phyloP scores from a whole-genome alignment of 2,888 invertebrate species.

The Alitta virens region DNA sequence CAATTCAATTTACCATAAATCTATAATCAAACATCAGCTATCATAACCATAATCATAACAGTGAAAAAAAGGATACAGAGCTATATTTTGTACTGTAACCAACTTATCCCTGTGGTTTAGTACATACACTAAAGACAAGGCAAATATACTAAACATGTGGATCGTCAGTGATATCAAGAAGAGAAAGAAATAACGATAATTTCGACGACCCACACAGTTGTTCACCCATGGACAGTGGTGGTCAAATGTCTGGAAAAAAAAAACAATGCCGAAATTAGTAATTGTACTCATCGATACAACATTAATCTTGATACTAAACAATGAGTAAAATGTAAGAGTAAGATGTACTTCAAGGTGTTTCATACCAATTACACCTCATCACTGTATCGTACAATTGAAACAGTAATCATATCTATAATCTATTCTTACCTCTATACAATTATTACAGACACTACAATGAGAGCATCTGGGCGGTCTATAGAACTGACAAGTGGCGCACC shows the following conservation, averaged over 20 bases:
- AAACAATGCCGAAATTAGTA: too few relatives aligned
- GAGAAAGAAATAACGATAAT: slow-evolving; percentile 89
- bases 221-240: slow-evolving; percentile 79
- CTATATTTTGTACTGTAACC: slow-evolving; percentile 62
- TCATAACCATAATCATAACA: too few relatives aligned
- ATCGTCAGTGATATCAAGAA: slow-evolving; percentile 93
- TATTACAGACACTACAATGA: slow-evolving; percentile 98
- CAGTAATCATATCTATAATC: background rate
- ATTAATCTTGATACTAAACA: too few relatives aligned
- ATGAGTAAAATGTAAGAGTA: too few relatives aligned
- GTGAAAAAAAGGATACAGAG: slow-evolving; percentile 20
- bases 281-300: background rate
- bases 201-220: slow-evolving; percentile 77
- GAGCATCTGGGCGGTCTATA: slow-evolving; percentile 98
- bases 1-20: too few relatives aligned
- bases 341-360: too few relatives aligned
- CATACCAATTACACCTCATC: background rate
- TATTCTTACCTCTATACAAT: slow-evolving; percentile 68
- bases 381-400: too few relatives aligned
- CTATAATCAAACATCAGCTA: too few relatives aligned
- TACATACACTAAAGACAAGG: slow-evolving; percentile 87
- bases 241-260: slow-evolving; percentile 86
- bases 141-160: slow-evolving; percentile 97
- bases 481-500: slow-evolving; percentile 99
- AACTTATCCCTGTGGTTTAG: slow-evolving; percentile 80